Conservation (phyloP, 2,888 invertebrate genomes). For the Apotomis betuletana region DNA sequence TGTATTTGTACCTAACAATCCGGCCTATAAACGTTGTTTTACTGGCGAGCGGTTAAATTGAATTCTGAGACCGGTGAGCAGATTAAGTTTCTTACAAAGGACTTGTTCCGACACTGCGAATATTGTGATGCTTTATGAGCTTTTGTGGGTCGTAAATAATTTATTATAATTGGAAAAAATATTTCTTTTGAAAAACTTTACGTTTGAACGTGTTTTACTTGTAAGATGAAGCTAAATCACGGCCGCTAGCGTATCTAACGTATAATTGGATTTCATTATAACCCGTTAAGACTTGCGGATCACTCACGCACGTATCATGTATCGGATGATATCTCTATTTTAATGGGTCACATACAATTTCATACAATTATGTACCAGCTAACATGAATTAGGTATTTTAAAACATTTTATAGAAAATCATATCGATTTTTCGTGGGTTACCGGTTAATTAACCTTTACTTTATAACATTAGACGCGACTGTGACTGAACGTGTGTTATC, state of each 20-base stretch:
- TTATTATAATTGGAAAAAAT: constrained; percentile 2
- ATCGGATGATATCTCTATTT: constrained; percentile 20
- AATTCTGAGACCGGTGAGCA: constrained; percentile 48
- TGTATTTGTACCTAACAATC: constrained; percentile 51
- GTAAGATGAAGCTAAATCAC: constrained; percentile 9
- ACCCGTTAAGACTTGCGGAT: constrained; percentile 28
- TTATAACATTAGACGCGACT: too few species aligned
- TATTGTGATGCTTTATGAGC: constrained; percentile 23
- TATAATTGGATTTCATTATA: constrained; percentile 21
- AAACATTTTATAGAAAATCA: neutral
- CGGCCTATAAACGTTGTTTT: constrained; percentile 44
- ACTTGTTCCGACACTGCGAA: constrained; percentile 37
- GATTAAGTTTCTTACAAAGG: constrained; percentile 43
- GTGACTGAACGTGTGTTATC: too few species aligned
- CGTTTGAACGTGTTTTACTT: neutral
- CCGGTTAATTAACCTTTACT: too few species aligned
- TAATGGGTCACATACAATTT: neutral
- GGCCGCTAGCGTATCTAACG: constrained; percentile 18
- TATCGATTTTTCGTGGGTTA: too few species aligned
- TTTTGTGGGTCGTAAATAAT: constrained; percentile 17
- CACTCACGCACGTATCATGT: constrained; percentile 22
- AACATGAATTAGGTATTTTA: neutral
- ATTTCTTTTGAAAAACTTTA: neutral
- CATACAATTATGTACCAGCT: too few species aligned
- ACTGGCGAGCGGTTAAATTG: constrained; percentile 46